Conservation (phyloP, 2,113 vertebrate genomes). For the Thamnophis sirtalis region DNA sequence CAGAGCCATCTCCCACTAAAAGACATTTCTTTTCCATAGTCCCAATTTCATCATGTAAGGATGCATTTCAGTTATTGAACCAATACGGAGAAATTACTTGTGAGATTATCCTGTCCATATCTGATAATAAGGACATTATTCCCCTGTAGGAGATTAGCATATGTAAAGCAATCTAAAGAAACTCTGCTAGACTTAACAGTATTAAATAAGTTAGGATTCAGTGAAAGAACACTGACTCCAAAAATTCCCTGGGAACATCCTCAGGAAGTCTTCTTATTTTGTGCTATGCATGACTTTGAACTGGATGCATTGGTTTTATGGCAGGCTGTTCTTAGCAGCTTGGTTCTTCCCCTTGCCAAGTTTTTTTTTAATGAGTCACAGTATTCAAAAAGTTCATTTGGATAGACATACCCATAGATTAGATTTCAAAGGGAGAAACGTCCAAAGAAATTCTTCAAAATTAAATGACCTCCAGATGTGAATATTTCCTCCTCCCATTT, state of each 20-base stretch:
- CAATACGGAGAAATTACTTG: not conserved
- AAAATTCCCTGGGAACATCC: not conserved
- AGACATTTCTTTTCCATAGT: not conserved
- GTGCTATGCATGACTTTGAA: constrained; percentile 1
- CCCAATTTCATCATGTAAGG: not conserved
- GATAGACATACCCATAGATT: constrained; percentile 49
- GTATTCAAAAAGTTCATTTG: constrained; percentile 49
- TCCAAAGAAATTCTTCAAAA: constrained; percentile 60
- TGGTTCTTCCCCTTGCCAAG: constrained; percentile 2
- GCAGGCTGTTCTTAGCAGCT: constrained; percentile 18
- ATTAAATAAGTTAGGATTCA: not conserved
- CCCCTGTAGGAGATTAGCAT: not conserved
- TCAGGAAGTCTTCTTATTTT: not conserved
- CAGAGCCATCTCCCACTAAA: not conserved
- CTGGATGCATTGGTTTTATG: constrained; percentile 41
- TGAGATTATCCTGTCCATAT: not conserved
- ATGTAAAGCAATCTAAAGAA: not conserved
- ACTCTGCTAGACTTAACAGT: not conserved
- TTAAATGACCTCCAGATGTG: constrained; percentile 73
- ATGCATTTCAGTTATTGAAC: not conserved
- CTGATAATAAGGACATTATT: not conserved
- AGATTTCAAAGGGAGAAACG: constrained; percentile 71
- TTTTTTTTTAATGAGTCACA: constrained; percentile 18
- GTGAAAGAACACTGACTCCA: not conserved
- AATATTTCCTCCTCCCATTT: constrained; percentile 51